Base-by-base conservation (phyloP, 2,797 vertebrate genomes). In the Erethizon dorsatum region DNA sequence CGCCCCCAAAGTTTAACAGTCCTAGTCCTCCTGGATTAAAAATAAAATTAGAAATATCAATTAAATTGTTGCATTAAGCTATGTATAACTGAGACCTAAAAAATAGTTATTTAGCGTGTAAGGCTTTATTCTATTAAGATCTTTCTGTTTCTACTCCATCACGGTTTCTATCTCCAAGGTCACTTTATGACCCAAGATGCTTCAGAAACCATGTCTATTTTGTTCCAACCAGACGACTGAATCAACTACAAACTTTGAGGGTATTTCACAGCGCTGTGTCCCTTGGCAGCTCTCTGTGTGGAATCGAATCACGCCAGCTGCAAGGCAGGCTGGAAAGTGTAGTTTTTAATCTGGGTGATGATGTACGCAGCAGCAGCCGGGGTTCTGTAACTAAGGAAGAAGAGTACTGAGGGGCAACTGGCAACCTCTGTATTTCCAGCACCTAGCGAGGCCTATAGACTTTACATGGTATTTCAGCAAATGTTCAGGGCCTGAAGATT, bases 1-100 rank as follows among this genome's bases (percentile, higher is more conserved):
- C 37, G 2, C 37, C 37, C 37, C 37, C 37, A 41, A 65, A 85
- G 73, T 26, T 88, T 73, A 65, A 86, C 20, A 12, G 37, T 41
- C 37, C 37, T 41, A 41, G 37, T 65, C 24, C 87, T 22, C 45
- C 47, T 85, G 86, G 63, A 83, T 82, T 97, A 90, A 92, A 80
- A 57, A 91, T 85, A 88, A 78, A 63, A 85, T 90, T 92, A 77
- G 54, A 88, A 95, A 65, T 88, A 85, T 90, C 54, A 95, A 24
- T 84, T 84, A 91, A 31, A 56, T 75, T 28, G 89, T 54, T 78
- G n/a, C 31, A 82, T 87, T 93, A 87, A 61, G 41, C 88, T 90
- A 18, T 94, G 88, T 28, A 45, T 79, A 82, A 80, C 18, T 41
- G 37, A 97, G 41, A 67, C 56, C 17, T 15, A 18, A 73, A 80